Base-by-base conservation (phyloP, 2,888 invertebrate genomes). In the Arge pagana region DNA sequence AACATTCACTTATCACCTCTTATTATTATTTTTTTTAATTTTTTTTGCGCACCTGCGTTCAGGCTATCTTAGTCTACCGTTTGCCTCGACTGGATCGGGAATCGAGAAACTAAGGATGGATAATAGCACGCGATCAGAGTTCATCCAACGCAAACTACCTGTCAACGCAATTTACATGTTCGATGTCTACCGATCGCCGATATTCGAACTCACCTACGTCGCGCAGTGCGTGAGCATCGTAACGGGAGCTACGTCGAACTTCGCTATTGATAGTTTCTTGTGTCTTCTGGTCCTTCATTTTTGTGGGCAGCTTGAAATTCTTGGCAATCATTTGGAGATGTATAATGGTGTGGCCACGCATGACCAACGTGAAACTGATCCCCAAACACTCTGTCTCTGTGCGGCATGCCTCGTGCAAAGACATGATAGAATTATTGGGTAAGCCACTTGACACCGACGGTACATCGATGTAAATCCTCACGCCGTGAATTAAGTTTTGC, bases 301-400 rank as follows among this genome's bases (percentile, higher is more conserved):
- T 11, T 58, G 56, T 31, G 58, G 58, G 2, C 64, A 62, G 37
- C 48, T 63, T 21, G 52, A 54, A 6, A 11, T 58, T 13, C 39
- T 59, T 6, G 48, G 53, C 5, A 49, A 52, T 5, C 45, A 33
- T 5, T 33, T 63, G 7, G 19, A 30, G 7, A 35, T 35, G 11
- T 54, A 56, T 18, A 40, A 30, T 18, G 58, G 51, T 21, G n/a
- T 13, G 28, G 41, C 19, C 8, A 48, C 35, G 45, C 58, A 58
- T 40, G 15, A 21, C 18, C 11, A 23, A 6, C 10, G 37, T 13
- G 35, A 7, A 6, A 19, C 18, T 16, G 11, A 11, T 10, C 15
- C 15, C 26, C 7, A 4, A 11, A 10, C 16, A 8, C 23, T 30
- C 23, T 57, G 57, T 19, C 7, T 48, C 33, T 48, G 56, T 16